These are phyloP conservation scores for Engraulis encrasicolus DNA, from an alignment of 2,113 vertebrate genomes.

Conservation along the genomic window DNA sequence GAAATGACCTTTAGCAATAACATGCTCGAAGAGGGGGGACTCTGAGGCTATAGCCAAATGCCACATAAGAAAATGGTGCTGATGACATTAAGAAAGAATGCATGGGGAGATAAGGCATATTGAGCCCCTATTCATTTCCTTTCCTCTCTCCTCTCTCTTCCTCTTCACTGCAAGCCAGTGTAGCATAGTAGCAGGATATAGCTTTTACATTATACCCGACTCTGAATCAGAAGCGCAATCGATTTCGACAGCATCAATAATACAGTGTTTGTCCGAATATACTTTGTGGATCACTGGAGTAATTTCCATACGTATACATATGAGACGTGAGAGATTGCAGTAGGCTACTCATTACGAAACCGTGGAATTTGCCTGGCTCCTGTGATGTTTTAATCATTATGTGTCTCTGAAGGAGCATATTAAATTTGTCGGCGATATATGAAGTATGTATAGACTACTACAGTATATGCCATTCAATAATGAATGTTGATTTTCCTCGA, in stretches of 20 bases:
- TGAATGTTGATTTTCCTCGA: neutral
- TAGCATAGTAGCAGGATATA: neutral
- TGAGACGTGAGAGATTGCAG: too few species aligned
- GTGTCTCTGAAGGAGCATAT: neutral
- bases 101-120: neutral
- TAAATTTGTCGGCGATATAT: neutral
- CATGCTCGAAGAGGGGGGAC: neutral
- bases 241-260: neutral
- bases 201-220: neutral
- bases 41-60: neutral
- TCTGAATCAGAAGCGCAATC: too few species aligned
- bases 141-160: neutral
- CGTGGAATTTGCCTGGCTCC: neutral
- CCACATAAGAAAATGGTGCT: neutral
- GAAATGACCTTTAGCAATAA: constrained; percentile 35
- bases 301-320: neutral
- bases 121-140: too few species aligned
- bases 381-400: neutral
- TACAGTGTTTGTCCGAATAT: neutral
- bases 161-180: neutral
- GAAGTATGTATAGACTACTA: neutral
- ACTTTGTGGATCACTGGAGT: neutral
- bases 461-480: neutral
- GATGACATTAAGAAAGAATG: neutral
- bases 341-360: neutral